These are phyloP conservation scores for Adelphocoris suturalis DNA, from an alignment of 2,888 invertebrate species.

Conservation along the genomic window DNA sequence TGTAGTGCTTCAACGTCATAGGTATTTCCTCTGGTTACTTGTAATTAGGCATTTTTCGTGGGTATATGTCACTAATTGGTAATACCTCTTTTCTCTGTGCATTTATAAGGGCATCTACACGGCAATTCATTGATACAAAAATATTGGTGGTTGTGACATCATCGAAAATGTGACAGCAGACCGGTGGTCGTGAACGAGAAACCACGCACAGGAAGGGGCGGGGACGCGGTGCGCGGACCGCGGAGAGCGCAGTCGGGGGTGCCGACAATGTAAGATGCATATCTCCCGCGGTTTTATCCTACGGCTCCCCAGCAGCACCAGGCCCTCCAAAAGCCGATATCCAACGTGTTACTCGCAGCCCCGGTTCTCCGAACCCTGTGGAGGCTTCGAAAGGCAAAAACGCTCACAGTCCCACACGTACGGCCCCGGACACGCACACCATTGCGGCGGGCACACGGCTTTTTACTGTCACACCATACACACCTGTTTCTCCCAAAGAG, in stretches of 20 bases:
- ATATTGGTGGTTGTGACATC: no score
- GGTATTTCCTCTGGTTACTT: no score
- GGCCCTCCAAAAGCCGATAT: slow-evolving; percentile 44
- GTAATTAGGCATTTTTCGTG: no score
- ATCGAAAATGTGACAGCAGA: not conserved
- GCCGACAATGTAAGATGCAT: slow-evolving; percentile 68
- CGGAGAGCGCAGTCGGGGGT: slow-evolving; percentile 18
- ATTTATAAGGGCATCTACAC: no score
- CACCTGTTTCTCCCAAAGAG: slow-evolving; percentile 57
- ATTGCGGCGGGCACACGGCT: slow-evolving; percentile 26
- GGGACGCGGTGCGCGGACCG: not conserved
- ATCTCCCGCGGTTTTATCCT: slow-evolving; percentile 63
- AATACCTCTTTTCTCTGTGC: no score
- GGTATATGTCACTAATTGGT: no score
- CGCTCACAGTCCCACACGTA: slow-evolving; percentile 23
- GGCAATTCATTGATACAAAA: no score
- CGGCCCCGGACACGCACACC: slow-evolving; percentile 38
- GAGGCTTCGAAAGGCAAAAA: not conserved
- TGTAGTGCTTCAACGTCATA: no score
- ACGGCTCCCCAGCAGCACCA: not conserved
- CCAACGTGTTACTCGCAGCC: slow-evolving; percentile 59
- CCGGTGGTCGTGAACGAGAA: not conserved
- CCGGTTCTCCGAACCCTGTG: not conserved
- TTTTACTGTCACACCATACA: slow-evolving; percentile 55
- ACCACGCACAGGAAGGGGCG: not conserved